Conservation (phyloP, 1,140 invertebrate species). For the Philopotamus ludificatus region DNA sequence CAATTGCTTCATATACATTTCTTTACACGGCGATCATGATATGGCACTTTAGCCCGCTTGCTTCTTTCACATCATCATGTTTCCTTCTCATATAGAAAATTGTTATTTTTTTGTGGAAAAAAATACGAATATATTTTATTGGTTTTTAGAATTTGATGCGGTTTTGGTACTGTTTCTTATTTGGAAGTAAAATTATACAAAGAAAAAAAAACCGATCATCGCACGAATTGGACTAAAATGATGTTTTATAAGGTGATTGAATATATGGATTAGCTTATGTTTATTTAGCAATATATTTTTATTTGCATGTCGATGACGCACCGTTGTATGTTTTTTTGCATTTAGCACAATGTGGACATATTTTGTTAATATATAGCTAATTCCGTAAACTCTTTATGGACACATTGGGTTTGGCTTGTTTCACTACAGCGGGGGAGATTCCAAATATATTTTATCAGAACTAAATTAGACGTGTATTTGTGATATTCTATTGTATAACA, state of each 20-base stretch:
- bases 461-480: no score
- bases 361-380: no score
- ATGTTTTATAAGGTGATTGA: slow-evolving; percentile 24
- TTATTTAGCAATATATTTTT: no score
- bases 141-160: slow-evolving; percentile 41
- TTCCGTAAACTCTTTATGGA: no score
- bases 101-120: slow-evolving; percentile 5
- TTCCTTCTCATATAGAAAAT: neutral
- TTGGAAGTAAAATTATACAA: slow-evolving; percentile 34
- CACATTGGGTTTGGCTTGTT: no score
- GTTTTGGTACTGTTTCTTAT: slow-evolving; percentile 41
- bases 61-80: slow-evolving; percentile 1
- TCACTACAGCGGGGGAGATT: no score
- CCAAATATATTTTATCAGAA: no score
- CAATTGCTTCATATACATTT: neutral
- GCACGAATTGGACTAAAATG: slow-evolving; percentile 18
- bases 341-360: no score
- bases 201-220: slow-evolving; percentile 22
- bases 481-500: no score
- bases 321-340: no score
- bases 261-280: slow-evolving; percentile 7
- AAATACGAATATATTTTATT: slow-evolving; percentile 38
- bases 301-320: no score
- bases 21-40: neutral
- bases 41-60: slow-evolving; percentile 9